These are phyloP conservation scores for Megaceryle torquata DNA, from an alignment of 2,113 vertebrate species.

Conservation along the genomic window DNA sequence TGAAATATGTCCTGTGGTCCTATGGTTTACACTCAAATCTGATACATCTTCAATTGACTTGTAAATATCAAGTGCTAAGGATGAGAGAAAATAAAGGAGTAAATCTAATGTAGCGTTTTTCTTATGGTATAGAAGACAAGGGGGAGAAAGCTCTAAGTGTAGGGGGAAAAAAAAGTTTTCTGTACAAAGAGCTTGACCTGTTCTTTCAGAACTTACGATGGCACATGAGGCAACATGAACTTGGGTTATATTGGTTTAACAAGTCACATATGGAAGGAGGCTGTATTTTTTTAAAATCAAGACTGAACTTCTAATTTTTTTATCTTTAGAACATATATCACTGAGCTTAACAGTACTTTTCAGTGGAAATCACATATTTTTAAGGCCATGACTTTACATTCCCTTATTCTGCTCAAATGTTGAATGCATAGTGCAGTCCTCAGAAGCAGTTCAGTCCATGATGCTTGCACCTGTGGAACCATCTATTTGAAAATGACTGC, in stretches of 20 bases:
- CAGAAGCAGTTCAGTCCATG: not conserved
- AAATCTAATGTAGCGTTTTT: not conserved
- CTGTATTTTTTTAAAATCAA: not conserved
- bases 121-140: not conserved
- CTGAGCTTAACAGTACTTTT: not conserved
- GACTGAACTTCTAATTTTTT: not conserved
- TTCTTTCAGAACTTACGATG: not conserved
- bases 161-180: not conserved
- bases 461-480: not conserved
- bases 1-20: not conserved
- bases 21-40: not conserved
- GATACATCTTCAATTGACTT: not conserved
- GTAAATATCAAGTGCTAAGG: not conserved
- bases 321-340: not conserved
- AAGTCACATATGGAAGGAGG: not conserved
- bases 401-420: not conserved
- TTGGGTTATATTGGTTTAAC: not conserved
- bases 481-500: not conserved
- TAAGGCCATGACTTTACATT: not conserved
- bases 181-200: not conserved
- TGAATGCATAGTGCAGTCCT: not conserved
- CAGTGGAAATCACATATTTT: not conserved
- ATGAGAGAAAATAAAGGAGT: not conserved
- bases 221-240: not conserved
- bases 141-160: not conserved